These are phyloP conservation scores for Agelas oroides DNA, from an alignment of 37 sponge, comb jelly and placozoan genomes.

Conservation along the genomic window DNA sequence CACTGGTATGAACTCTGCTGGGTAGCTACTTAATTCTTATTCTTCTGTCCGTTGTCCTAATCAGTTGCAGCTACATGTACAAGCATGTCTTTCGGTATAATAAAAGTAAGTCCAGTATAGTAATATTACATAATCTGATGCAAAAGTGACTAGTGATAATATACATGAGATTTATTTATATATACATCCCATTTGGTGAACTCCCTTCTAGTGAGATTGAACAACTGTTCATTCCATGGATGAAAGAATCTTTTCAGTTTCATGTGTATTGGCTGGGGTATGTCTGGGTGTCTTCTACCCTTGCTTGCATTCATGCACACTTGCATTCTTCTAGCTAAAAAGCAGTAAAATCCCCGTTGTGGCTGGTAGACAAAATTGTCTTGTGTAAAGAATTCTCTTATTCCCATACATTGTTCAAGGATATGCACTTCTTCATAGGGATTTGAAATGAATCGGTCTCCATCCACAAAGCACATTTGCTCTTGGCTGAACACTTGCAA, in stretches of 20 bases:
- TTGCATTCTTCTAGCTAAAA: not conserved
- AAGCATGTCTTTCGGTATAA: too few species aligned
- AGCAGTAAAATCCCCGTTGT: slow-evolving; percentile 71
- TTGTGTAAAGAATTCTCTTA: slow-evolving; percentile 42
- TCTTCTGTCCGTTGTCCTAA: too few species aligned
- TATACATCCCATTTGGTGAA: not conserved
- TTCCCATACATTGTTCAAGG: slow-evolving; percentile 75
- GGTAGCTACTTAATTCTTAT: too few species aligned
- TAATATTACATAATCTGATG: too few species aligned
- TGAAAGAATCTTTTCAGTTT: slow-evolving; percentile 49
- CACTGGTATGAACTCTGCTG: too few species aligned
- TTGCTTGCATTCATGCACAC: slow-evolving; percentile 57
- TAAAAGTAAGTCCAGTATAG: too few species aligned
- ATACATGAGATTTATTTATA: too few species aligned
- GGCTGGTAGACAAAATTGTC: slow-evolving; percentile 66
- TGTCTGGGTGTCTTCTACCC: slow-evolving; percentile 80
- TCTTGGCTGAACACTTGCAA: slow-evolving; percentile 53
- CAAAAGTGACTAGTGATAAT: too few species aligned
- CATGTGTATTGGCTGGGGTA: slow-evolving; percentile 24
- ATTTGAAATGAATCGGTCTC: slow-evolving; percentile 68
- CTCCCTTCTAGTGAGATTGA: slow-evolving; percentile 5
- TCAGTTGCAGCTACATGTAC: too few species aligned
- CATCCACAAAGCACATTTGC: slow-evolving; percentile 85
- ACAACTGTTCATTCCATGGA: slow-evolving; percentile 49
- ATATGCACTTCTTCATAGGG: slow-evolving; percentile 60